Evolutionary conservation across 2,797 vertebrate species (phyloP).

Genomic region (Aplochiton taeniatus): DNA sequence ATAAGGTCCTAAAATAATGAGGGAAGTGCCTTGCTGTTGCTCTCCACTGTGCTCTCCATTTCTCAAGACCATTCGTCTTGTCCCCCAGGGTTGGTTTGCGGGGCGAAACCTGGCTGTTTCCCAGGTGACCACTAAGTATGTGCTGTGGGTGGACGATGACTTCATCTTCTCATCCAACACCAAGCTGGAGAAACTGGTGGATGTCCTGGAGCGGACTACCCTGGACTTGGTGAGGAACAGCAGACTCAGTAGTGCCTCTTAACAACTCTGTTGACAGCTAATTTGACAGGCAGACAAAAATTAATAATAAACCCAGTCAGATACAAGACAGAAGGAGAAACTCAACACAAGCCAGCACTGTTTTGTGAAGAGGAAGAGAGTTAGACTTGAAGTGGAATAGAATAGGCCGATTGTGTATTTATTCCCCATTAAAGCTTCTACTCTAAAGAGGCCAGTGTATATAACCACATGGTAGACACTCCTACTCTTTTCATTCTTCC

Average conservation of each 20-base stretch:
- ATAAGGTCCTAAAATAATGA: too few relatives aligned
- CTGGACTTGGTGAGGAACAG: constrained; percentile 84
- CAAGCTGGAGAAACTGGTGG: constrained; percentile 89
- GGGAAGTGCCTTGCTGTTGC: not conserved
- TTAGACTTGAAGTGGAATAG: not conserved
- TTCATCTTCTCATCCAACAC: constrained; percentile 90
- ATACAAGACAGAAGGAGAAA: too few relatives aligned
- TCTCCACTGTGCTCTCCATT: not conserved
- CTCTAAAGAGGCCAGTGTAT: not conserved
- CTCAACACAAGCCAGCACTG: too few relatives aligned
- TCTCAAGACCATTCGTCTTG: constrained; percentile 14
- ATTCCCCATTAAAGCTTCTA: not conserved
- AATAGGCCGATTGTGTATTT: constrained; percentile 9
- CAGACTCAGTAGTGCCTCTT: not conserved
- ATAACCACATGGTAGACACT: not conserved
- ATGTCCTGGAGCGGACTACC: constrained; percentile 87
- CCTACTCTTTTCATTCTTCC: not conserved
- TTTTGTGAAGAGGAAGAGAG: too few relatives aligned
- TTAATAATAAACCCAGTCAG: too few relatives aligned
- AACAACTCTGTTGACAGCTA: not conserved
- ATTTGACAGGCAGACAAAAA: too few relatives aligned
- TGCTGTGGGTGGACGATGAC: constrained; percentile 95
- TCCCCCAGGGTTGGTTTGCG: constrained; percentile 89
- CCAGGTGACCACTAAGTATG: constrained; percentile 92
- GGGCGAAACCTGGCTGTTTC: constrained; percentile 91